These are phyloP conservation scores for Gorsachius magnificus DNA, from an alignment of 2,797 vertebrate species.

Conservation along the genomic window DNA sequence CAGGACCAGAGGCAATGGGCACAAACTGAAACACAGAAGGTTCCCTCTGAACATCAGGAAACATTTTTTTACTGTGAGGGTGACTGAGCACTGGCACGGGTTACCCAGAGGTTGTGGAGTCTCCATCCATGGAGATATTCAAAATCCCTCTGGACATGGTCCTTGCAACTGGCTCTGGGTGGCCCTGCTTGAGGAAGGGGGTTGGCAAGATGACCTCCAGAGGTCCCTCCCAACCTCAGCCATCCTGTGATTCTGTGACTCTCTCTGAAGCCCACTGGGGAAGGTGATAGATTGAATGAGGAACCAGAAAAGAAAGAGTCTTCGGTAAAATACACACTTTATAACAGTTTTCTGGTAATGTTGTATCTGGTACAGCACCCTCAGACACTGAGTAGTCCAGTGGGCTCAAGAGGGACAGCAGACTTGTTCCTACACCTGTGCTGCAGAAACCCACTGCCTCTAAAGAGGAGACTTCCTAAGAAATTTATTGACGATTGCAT, in stretches of 20 bases:
- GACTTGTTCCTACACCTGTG: neutral
- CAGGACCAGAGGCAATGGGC: neutral
- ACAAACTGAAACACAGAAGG: accelerated
- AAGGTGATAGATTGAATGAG: neutral
- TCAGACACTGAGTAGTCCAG: neutral
- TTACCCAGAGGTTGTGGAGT: neutral
- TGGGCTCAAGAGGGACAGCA: neutral
- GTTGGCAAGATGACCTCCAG: neutral
- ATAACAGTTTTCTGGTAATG: neutral
- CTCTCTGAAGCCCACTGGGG: neutral
- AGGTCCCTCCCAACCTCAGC: neutral
- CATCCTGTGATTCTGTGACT: neutral
- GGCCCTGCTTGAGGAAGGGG: neutral
- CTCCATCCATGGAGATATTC: neutral
- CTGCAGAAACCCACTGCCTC: neutral
- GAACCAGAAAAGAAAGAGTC: neutral
- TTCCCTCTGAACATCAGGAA: neutral
- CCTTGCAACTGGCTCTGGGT: neutral
- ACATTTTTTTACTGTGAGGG: neutral
- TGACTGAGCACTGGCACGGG: neutral
- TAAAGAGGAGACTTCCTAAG: neutral
- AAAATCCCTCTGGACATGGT: accelerated
- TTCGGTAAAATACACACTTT: neutral
- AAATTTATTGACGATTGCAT: neutral
- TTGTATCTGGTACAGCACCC: neutral